Conservation (phyloP, 2,888 invertebrate species). For the Plemyria rubiginata region DNA sequence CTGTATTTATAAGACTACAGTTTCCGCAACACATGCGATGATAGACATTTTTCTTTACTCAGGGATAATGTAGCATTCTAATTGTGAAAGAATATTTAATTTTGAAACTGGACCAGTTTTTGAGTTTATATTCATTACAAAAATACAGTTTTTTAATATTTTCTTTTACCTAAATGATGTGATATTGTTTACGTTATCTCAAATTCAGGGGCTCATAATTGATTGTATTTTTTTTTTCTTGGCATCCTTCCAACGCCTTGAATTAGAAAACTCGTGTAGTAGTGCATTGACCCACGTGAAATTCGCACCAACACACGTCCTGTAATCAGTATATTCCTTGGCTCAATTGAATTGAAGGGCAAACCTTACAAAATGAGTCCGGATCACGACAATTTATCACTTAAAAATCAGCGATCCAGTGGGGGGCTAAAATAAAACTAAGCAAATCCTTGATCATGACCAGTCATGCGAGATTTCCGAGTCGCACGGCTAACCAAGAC, state of each 20-base stretch:
- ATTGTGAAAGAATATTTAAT: too few species aligned
- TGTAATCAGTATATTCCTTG: slow-evolving; percentile 12
- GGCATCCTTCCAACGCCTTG: neutral
- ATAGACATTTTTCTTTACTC: too few species aligned
- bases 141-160: too few species aligned
- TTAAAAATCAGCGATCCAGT: slow-evolving; percentile 27
- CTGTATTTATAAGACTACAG: too few species aligned
- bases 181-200: neutral
- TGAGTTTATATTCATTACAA: too few species aligned
- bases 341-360: slow-evolving; percentile 32
- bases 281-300: slow-evolving; percentile 9
- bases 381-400: slow-evolving; percentile 34
- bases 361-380: slow-evolving; percentile 21
- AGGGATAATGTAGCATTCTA: too few species aligned
- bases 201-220: neutral
- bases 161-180: too few species aligned
- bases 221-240: neutral
- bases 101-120: too few species aligned
- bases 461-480: slow-evolving; percentile 18
- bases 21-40: too few species aligned
- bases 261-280: slow-evolving; percentile 1
- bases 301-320: slow-evolving; percentile 20
- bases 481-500: slow-evolving; percentile 7
- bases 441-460: slow-evolving; percentile 17
- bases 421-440: slow-evolving; percentile 15